Base-by-base conservation (phyloP, 1,140 invertebrate species). In the Macrosteles quadrilineatus region DNA sequence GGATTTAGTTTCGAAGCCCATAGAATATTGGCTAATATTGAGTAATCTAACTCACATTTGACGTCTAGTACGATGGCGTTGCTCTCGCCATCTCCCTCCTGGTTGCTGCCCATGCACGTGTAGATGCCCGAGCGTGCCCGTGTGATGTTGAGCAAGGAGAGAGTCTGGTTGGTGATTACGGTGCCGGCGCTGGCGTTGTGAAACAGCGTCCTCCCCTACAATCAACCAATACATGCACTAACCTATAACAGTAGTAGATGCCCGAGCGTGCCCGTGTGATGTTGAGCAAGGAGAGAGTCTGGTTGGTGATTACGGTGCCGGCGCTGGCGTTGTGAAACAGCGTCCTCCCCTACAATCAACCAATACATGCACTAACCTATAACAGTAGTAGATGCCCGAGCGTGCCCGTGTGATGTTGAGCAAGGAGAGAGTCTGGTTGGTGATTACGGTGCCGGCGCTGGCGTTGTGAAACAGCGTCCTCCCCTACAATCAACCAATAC, bases 11-110 rank as follows among this genome's bases (percentile, higher is more conserved):
- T n/a, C n/a, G n/a, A n/a, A n/a, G n/a, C n/a, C n/a, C n/a, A n/a
- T n/a, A n/a, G n/a, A n/a, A n/a, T n/a, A n/a, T n/a, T n/a, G n/a
- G n/a, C n/a, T n/a, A n/a, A n/a, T n/a, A n/a, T n/a, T n/a, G n/a
- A n/a, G n/a, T n/a, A n/a, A n/a, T n/a, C n/a, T n/a, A 75, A 88
- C 91, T 92, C 84, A 96, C 93, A 95, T 86, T 93, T 92, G 53
- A 95, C 90, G 80, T 94, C 90, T 73, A 96, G 81, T 73, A 88
- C 84, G 2, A 95, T 85, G 1, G 87, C 85, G 77, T 94, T 93
- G 79, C 92, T 95, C 74, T 90, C 88, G 0, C 92, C 92, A 76
- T 94, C 92, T 4, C 93, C 93, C 78, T 94, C 88, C 69, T 88
- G 85, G 82, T 96, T 96, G 75, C 87, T 88, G 12, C 91, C 93